phyloP scores from a whole-genome alignment of 2,888 invertebrate species.

The Aleiodes testaceus region DNA sequence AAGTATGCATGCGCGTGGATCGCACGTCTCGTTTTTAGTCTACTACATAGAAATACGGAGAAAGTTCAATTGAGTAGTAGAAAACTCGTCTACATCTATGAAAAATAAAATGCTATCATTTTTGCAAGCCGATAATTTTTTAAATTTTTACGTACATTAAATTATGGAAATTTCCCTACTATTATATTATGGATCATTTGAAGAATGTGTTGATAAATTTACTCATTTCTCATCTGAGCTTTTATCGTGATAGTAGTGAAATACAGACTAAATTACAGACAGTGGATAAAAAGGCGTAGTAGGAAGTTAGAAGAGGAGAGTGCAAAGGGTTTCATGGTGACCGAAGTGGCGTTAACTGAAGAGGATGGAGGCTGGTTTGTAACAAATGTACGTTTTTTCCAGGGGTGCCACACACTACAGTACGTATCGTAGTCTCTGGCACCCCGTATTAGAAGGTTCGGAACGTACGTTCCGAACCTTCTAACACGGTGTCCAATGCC shows the following conservation, averaged over 20 bases:
- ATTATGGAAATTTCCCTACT: too few relatives aligned
- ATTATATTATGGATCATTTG: too few relatives aligned
- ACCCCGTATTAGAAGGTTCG: too few relatives aligned
- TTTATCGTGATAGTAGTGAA: too few relatives aligned
- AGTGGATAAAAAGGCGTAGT: neutral
- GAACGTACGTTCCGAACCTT: constrained; percentile 52
- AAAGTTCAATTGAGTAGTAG: neutral
- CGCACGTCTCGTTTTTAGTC: too few relatives aligned
- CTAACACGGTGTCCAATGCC: constrained; percentile 70
- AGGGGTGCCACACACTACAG: constrained; percentile 46
- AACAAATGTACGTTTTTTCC: constrained; percentile 68
- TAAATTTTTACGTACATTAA: neutral
- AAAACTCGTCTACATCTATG: constrained; percentile 36
- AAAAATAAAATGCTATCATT: neutral
- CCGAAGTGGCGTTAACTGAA: constrained; percentile 52
- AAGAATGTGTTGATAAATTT: too few relatives aligned
- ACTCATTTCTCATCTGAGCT: too few relatives aligned
- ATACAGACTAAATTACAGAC: too few relatives aligned
- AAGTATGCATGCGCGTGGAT: too few relatives aligned
- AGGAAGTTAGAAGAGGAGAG: constrained; percentile 36
- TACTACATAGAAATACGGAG: constrained; percentile 25
- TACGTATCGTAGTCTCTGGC: too few relatives aligned
- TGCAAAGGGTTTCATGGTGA: constrained; percentile 36
- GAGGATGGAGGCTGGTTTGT: constrained; percentile 53
- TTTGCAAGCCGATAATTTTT: neutral